Evolutionary conservation across 2,113 vertebrate species (phyloP).

Genomic region (Takifugu flavidus): DNA sequence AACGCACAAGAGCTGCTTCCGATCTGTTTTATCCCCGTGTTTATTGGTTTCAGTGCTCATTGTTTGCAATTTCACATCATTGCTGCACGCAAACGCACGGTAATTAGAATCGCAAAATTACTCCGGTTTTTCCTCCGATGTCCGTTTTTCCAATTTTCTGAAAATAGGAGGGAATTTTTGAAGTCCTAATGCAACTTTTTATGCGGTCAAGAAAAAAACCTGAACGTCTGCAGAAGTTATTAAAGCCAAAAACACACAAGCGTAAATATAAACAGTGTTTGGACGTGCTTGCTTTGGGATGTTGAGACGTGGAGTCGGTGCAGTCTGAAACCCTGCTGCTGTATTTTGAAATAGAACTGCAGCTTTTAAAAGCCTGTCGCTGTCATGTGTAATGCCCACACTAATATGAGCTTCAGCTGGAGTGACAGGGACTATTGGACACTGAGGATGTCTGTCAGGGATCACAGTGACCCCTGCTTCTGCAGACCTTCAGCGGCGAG

Average conservation of each 20-base stretch:
- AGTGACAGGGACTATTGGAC: constrained; percentile 18
- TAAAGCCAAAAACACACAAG: no score
- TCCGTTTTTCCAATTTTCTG: constrained; percentile 1
- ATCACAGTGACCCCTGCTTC: constrained; percentile 2
- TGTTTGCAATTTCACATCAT: neutral
- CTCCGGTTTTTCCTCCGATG: neutral
- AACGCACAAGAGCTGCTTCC: neutral
- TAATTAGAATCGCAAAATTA: neutral
- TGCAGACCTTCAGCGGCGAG: constrained; percentile 31
- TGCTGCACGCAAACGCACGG: neutral
- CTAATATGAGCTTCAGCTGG: constrained; percentile 22
- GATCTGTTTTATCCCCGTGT: neutral
- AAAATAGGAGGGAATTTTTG: neutral
- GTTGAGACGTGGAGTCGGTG: neutral
- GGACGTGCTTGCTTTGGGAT: neutral
- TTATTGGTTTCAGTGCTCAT: neutral
- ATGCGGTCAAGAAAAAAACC: neutral
- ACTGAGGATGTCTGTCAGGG: constrained; percentile 3
- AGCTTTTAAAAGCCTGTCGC: neutral
- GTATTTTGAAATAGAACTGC: neutral
- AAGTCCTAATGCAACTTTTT: neutral
- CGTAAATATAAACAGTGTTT: neutral
- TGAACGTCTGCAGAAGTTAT: no score
- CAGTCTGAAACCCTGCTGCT: neutral
- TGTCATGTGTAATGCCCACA: neutral